Conservation (phyloP, 1,140 invertebrate genomes). For the Caenorhabditis briggsae region DNA sequence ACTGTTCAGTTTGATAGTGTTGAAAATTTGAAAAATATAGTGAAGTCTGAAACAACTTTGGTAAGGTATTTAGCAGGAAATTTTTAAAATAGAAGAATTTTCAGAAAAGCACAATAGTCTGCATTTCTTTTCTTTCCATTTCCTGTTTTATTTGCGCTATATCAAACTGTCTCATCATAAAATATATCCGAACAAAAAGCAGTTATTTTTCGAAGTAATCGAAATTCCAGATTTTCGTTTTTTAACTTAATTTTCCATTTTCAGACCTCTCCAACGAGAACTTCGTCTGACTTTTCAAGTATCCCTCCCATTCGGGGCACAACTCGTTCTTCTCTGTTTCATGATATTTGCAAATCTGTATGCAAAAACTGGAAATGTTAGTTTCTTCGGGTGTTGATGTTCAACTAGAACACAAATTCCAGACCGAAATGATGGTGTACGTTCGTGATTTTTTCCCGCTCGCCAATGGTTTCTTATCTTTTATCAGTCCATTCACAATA, state of each 20-base stretch:
- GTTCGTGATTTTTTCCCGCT: not conserved
- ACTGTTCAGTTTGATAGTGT: slow-evolving; percentile 7
- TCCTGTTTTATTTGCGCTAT: not conserved
- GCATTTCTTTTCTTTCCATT: not conserved
- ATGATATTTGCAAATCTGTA: not conserved
- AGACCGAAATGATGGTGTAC: not conserved
- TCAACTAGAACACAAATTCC: too few relatives aligned
- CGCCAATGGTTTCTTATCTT: not conserved
- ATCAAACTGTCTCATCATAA: not conserved
- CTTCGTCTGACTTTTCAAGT: not conserved
- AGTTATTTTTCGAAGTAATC: not conserved
- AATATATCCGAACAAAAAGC: not conserved
- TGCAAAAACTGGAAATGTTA: slow-evolving; percentile 12
- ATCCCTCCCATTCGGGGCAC: not conserved
- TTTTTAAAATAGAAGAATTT: not conserved
- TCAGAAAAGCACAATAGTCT: not conserved
- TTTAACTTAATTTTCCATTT: not conserved
- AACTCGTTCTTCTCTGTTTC: slow-evolving; percentile 14
- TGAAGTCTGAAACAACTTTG: not conserved
- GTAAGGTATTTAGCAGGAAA: not conserved
- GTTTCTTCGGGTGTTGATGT: too few relatives aligned
- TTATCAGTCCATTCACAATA: not conserved
- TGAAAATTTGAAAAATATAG: not conserved
- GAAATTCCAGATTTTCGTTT: not conserved
- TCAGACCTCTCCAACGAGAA: slow-evolving; percentile 9